phyloP scores from a whole-genome alignment of 2,888 invertebrate genomes.

The Caenorhabditis sinica region DNA sequence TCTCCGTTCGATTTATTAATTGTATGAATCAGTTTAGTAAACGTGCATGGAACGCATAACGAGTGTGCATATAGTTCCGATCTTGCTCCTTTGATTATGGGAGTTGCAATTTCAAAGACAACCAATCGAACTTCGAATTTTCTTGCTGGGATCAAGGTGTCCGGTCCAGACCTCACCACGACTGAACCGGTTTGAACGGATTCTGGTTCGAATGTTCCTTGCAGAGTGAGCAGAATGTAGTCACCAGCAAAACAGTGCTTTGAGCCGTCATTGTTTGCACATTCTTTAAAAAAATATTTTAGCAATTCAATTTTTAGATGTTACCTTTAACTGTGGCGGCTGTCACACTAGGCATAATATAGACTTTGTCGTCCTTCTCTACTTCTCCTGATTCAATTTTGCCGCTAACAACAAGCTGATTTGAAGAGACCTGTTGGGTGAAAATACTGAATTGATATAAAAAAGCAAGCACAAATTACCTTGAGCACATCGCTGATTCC shows the following conservation, averaged over 20 bases:
- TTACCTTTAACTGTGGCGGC: conserved; percentile 80
- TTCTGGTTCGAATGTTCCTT: conserved; percentile 80
- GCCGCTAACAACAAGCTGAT: conserved; percentile 90
- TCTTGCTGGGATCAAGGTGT: conserved; percentile 77
- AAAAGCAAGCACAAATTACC: conserved; percentile 20
- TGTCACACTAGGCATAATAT: conserved; percentile 86
- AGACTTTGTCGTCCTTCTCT: conserved; percentile 91
- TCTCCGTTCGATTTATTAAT: conserved; percentile 95
- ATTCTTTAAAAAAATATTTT: conserved; percentile 55
- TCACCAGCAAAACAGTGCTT: conserved; percentile 86
- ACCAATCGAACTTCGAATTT: conserved; percentile 94
- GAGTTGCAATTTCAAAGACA: conserved; percentile 91
- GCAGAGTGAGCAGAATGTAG: conserved; percentile 91
- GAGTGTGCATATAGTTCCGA: conserved; percentile 94
- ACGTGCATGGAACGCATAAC: conserved; percentile 92
- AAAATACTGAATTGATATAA: neutral
- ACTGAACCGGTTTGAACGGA: conserved; percentile 92
- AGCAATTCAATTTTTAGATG: neutral
- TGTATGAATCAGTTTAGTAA: conserved; percentile 91
- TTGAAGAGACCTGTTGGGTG: conserved; percentile 64
- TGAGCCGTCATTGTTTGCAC: conserved; percentile 57
- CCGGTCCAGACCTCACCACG: conserved; percentile 87
- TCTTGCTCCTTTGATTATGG: conserved; percentile 83
- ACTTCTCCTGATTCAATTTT: conserved; percentile 94
- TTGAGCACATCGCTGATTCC: conserved; percentile 97